Evolutionary conservation across 2,113 vertebrate species (phyloP), one percentile per base, ranked within the genome.

Genomic region (Platysternon megacephalum): DNA sequence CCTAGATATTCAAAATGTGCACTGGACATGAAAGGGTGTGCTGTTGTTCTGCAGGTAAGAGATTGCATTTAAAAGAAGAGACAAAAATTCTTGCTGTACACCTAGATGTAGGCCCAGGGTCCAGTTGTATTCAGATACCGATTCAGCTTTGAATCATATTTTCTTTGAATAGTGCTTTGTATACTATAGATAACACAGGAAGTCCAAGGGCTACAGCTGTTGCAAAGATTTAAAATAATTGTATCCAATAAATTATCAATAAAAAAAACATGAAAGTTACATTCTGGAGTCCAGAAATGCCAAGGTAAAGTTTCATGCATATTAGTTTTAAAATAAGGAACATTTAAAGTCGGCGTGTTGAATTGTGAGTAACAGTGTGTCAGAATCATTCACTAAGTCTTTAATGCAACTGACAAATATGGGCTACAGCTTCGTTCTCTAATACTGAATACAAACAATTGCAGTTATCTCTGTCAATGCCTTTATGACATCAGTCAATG

Each of bases 41-140:
- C 94, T 16, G 94, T 97, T 79, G 84, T 98, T 55, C 78, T 98
- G 83, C 97, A 97, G 97, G 98, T 98, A 91, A 97, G 92, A 28
- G 17, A 51, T 21, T 2, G 24, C 52, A 84, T 81, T n/a, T 56
- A 84, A 12, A 21, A 84, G 28, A 65, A 79, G 22, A 72, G 24
- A 29, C 11, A 80, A 14, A 80, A 3, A 2, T 52, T 24, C 16
- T 26, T 78, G 5, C 14, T 22, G 26, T n/a, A 22, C 14, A 5
- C 42, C 74, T 52, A 46, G 10, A 26, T 8, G n/a, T 6, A 4
- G 32, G n/a, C 82, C 81, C 17, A 14, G 39, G 52, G 58, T 46
- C 17, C 3, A 52, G 26, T 22, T 85, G 55, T 72, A 65, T 24
- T 82, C 58, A 72, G 12, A 58, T 51, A 53, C 21, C 14, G 52